Evolutionary conservation across 2,888 invertebrate genomes (phyloP), one percentile per base, ranked within the genome.

Genomic region (Mythimna lalbum): DNA sequence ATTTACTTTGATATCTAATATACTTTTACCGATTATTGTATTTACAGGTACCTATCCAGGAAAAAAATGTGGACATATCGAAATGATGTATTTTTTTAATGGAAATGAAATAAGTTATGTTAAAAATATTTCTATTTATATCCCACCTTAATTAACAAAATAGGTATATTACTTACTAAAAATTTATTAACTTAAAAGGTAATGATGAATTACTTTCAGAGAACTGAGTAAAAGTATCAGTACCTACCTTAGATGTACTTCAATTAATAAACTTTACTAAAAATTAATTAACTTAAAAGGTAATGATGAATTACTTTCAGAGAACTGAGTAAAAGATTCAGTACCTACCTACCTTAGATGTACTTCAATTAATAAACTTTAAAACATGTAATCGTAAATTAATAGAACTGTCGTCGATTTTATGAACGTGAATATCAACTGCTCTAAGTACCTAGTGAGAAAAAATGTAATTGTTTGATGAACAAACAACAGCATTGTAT

Each of bases 401-500:
- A 9, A 10, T 39, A 12, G 7, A 52, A 17, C 7, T 53, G 19
- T 63, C 55, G 10, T 50, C 12, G 50, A 62, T 69, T 12, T 31
- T 21, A 60, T 71, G 21, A 63, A 63, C 78, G 33, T 60, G 68
- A 17, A 60, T 23, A 49, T 60, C 4, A 47, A 12, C n/a, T 21
- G 27, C 9, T 49, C 2, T 19, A 27, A 3, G 27, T 27, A 27
- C 27, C 27, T 27, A 31, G 6, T 21, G 23, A 57, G 12, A 78
- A 72, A 71, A 62, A 39, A 9, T n/a, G n/a, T 31, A 55, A 47
- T 55, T 60, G 49, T 36, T 77, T 56, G 7, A 39, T 52, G 23
- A 62, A 65, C 14, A 19, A 63, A 36, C 19, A 21, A 50, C 23
- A 31, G 47, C 1, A 74, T 23, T 21, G 43, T n/a, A 31, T n/a